Base-by-base conservation (phyloP, 1,140 invertebrate species). In the Calliopsis andreniformis region DNA sequence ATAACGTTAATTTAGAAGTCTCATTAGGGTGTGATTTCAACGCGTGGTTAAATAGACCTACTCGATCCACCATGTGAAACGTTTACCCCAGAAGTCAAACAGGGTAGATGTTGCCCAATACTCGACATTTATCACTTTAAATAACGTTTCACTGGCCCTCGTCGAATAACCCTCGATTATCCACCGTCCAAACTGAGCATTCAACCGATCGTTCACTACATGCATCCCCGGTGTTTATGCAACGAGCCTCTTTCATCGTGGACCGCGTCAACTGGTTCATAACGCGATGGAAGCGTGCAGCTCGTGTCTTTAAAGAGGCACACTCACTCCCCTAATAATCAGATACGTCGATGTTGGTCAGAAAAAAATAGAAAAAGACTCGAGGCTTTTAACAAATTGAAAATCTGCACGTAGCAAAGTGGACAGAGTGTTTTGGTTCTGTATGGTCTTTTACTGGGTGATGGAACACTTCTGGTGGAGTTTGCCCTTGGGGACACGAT, bases 301-400 rank as follows among this genome's bases (percentile, higher is more conserved):
- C 53, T 49, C 58, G 16, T 43, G 64, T 47, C 58, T 64, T 80
- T 81, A 80, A 77, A 82, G 80, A 81, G 72, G 72, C 66, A 67
- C 80, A 62, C 67, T 80, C 72, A 59, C 53, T 81, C 32, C 39
- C 35, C 53, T 4, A 32, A 58, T 58, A 49, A 23, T 43, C n/a
- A 12, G 16, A 47, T 18, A 28, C 23, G 20, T 20, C 7, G n/a
- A 49, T 14, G 18, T 39, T 3, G 14, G 18, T n/a, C n/a, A n/a
- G n/a, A n/a, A n/a, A n/a, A n/a, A n/a, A n/a, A n/a, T n/a, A n/a
- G n/a, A n/a, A n/a, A 47, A 47, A 10, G 43, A n/a, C 18, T 47
- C 43, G 10, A 8, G 39, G 10, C 1, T 12, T 42, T 12, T n/a
- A n/a, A n/a, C n/a, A n/a, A n/a, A n/a, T n/a, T n/a, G n/a, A n/a